Evolutionary conservation across 64 coral and sea anemone species (phyloP), one percentile per base, ranked within the genome.

Genomic region (Stichodactyla mertensii): DNA sequence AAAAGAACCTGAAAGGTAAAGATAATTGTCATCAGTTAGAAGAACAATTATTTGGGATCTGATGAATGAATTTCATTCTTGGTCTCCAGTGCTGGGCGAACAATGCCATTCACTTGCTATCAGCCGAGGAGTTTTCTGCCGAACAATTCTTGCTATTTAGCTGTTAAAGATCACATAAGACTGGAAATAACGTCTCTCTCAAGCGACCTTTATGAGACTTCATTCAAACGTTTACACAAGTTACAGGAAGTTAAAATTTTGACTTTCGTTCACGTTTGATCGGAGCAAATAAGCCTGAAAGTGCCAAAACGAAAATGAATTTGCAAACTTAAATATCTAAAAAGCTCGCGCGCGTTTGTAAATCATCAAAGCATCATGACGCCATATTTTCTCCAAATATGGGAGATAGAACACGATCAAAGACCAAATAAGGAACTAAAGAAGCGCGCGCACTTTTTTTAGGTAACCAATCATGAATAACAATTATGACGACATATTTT

Each of bases 1-100:
- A 99, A 86, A 99, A 99, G 79, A 99, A 99, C 74, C 97, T 99
- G 51, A 51, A 60, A 84, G 12, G 69, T 31, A 27, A 31, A 74
- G 24, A 74, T 27, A 28, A 10, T 27, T 27, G 2, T 7, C 0
- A 74, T 27, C 6, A 23, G 0, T 3, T 71, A 23, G n/a, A 11
- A 0, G 69, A 31, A 31, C 8, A 9, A 27, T 9, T 74, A 6
- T 9, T 74, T 10, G 11, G 13, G 7, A 10, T 57, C 0, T 0
- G 56, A 10, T 57, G 8, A 57, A 57, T 10, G 0, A 57, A 1
- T 4, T 12, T 61, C 58, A 14, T 61, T 13, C 4, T 16, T 61
- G 58, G 9, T 61, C 58, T 16, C 31, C 14, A 61, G 9, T 61
- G 10, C 13, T 16, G 9, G 58, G 7, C 58, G 7, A 60, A 60